Conservation (phyloP, 2,888 invertebrate genomes). For the Saturnia japonica region DNA sequence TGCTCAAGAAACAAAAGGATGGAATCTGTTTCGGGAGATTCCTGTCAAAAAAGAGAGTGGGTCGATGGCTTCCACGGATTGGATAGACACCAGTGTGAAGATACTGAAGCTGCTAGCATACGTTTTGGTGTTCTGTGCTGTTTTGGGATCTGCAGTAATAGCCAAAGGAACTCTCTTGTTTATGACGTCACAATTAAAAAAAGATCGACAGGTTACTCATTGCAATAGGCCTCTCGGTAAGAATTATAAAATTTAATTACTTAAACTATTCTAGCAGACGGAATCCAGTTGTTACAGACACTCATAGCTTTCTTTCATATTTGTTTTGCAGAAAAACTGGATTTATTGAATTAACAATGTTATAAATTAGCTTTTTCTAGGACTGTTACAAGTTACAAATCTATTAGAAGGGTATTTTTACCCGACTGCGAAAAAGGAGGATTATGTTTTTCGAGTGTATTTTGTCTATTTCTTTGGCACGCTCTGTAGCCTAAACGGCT, state of each 20-base stretch:
- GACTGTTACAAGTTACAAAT: no score
- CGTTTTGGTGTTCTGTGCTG: conserved; percentile 84
- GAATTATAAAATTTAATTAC: conserved; percentile 20
- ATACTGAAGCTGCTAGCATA: conserved; percentile 86
- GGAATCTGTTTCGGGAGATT: conserved; percentile 90
- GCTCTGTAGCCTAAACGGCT: no score
- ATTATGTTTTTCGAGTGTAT: no score
- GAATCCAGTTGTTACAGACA: not conserved
- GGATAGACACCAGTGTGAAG: conserved; percentile 84
- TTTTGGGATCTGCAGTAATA: conserved; percentile 85
- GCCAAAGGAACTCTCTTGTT: conserved; percentile 89
- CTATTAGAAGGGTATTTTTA: no score
- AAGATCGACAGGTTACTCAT: conserved; percentile 77
- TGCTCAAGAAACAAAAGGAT: conserved; percentile 83
- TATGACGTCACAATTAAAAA: conserved; percentile 86
- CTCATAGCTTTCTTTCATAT: not conserved
- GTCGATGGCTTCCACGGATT: conserved; percentile 84
- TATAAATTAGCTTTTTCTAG: no score
- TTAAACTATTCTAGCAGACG: not conserved
- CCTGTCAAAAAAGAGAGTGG: conserved; percentile 86
- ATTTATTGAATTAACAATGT: no score
- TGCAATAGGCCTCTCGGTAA: conserved; percentile 81
- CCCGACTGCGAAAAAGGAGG: no score
- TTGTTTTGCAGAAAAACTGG: no score
- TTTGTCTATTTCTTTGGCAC: no score